Evolutionary conservation across 2,797 vertebrate species (phyloP).

Genomic region (Coreius guichenoti): DNA sequence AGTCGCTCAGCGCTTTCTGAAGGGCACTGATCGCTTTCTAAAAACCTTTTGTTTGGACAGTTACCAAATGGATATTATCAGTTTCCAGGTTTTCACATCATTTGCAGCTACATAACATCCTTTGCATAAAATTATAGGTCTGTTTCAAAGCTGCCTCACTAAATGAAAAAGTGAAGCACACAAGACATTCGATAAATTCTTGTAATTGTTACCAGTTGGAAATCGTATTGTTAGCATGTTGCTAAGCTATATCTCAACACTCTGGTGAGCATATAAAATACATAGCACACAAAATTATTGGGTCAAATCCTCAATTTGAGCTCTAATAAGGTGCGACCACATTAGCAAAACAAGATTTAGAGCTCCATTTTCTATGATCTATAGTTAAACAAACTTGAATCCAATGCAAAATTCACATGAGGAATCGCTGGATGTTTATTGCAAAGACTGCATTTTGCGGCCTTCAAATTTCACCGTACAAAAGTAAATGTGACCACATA

Average conservation of each 20-base stretch:
- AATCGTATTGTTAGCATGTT: neutral
- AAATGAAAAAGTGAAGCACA: neutral
- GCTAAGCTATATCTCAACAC: neutral
- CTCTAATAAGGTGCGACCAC: no score
- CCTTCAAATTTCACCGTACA: no score
- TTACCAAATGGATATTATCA: neutral
- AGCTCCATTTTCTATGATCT: no score
- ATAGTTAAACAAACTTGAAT: no score
- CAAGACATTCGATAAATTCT: neutral
- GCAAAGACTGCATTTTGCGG: no score
- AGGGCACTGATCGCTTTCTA: neutral
- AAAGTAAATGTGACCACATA: no score
- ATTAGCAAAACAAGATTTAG: no score
- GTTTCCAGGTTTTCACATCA: neutral
- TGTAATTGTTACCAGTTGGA: neutral
- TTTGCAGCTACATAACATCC: neutral
- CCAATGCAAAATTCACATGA: no score
- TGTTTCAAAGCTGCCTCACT: neutral
- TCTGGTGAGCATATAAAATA: neutral
- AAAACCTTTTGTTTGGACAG: neutral
- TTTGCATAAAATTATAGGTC: neutral
- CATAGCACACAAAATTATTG: neutral
- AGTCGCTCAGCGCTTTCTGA: slow-evolving; percentile 10
- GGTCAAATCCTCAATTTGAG: neutral
- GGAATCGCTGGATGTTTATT: no score